phyloP scores from a whole-genome alignment of 2,888 invertebrate species.

The Drosophila mimetica region DNA sequence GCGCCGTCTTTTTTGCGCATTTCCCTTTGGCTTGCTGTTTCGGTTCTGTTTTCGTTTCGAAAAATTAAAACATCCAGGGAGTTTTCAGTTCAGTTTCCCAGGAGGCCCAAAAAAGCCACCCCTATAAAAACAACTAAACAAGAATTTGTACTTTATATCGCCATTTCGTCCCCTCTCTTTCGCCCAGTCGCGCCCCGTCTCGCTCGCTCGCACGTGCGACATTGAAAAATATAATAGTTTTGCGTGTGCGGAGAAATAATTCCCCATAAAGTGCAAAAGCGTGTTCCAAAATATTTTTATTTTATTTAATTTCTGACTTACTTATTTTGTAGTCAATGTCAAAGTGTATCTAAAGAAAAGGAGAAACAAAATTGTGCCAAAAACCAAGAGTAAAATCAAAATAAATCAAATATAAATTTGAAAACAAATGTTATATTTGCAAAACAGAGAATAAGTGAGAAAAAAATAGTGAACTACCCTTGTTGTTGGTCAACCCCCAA shows the following conservation, averaged over 20 bases:
- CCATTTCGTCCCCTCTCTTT: conserved; percentile 10
- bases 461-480: conserved; percentile 18
- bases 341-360: conserved; percentile 30
- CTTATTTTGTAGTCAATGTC: conserved; percentile 17
- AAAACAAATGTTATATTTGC: conserved; percentile 31
- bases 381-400: conserved; percentile 32
- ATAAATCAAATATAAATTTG: conserved; percentile 19
- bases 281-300: conserved; percentile 14
- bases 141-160: conserved; percentile 21
- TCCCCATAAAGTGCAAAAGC: conserved; percentile 28
- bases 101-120: conserved; percentile 53
- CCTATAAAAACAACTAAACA: conserved; percentile 53
- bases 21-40: conserved; percentile 44
- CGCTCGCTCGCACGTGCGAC: conserved; percentile 41
- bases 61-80: conserved; percentile 58
- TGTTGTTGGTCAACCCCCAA: conserved; percentile 6
- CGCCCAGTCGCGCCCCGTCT: conserved; percentile 14
- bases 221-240: conserved; percentile 44
- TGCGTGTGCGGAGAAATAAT: conserved; percentile 27
- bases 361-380: conserved; percentile 71
- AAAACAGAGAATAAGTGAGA: conserved; percentile 23
- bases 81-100: conserved; percentile 44
- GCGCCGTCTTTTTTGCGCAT: conserved; percentile 80
- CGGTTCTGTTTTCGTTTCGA: conserved; percentile 68
- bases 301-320: conserved; percentile 14